phyloP scores from a whole-genome alignment of 2,888 invertebrate species.

The Himalopsyche japonica region DNA sequence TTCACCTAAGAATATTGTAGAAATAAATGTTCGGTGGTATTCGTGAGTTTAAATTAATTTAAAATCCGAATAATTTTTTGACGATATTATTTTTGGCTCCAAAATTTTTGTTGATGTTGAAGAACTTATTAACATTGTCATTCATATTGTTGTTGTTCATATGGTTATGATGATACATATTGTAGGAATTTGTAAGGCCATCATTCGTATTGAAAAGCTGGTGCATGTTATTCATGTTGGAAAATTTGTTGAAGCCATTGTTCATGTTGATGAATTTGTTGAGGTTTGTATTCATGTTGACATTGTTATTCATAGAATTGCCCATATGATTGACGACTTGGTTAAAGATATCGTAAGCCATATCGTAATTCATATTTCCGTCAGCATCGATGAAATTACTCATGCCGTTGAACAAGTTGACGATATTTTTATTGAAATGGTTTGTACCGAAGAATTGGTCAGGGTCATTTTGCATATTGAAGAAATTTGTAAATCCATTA shows the following conservation, averaged over 20 bases:
- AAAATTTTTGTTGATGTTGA: not conserved
- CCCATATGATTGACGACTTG: not conserved
- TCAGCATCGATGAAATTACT: not conserved
- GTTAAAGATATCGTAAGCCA: not conserved
- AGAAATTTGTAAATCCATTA: not conserved
- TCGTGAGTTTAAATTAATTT: too few relatives aligned
- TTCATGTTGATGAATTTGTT: too few relatives aligned
- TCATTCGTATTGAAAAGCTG: not conserved
- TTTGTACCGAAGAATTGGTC: not conserved
- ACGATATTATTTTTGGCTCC: not conserved
- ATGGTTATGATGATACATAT: too few relatives aligned
- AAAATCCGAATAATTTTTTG: not conserved
- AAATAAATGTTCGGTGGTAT: too few relatives aligned
- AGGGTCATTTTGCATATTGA: not conserved
- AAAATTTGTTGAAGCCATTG: not conserved
- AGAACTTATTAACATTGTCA: not conserved
- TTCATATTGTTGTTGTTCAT: not conserved
- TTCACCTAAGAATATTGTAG: too few relatives aligned
- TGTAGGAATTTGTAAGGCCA: not conserved
- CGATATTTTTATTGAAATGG: not conserved
- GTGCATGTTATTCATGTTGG: not conserved
- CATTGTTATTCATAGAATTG: too few relatives aligned
- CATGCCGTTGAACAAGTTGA: not conserved
- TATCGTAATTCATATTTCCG: not conserved
- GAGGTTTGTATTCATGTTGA: too few relatives aligned